Evolutionary conservation across 2,888 invertebrate species (phyloP).

Genomic region (Steinernema carpocapsae): DNA sequence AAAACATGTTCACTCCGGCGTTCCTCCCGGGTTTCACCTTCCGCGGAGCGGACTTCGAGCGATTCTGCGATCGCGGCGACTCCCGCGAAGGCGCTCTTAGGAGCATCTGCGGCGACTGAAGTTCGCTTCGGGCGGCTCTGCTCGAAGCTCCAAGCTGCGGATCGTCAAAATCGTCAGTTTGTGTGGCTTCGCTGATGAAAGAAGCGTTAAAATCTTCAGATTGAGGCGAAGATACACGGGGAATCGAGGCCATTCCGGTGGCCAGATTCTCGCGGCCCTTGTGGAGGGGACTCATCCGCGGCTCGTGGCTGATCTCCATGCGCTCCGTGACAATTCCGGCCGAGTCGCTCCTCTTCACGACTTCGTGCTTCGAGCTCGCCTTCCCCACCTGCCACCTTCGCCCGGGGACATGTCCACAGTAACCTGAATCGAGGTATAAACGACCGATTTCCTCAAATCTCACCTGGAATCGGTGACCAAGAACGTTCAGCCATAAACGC

Average conservation of each 20-base stretch:
- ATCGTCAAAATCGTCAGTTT: neutral
- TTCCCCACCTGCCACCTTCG: constrained; percentile 42
- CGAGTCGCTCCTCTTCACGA: neutral
- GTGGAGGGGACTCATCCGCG: too few relatives aligned
- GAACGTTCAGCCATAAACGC: constrained; percentile 5
- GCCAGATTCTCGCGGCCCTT: neutral
- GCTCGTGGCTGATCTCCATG: constrained; percentile 7
- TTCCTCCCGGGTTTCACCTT: neutral
- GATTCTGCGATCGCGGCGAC: neutral
- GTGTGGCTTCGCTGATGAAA: constrained; percentile 20
- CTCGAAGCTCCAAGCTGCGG: neutral
- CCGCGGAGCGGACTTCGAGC: constrained; percentile 14
- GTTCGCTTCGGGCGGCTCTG: too few relatives aligned
- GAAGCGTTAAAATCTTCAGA: constrained; percentile 26
- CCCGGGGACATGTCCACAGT: constrained; percentile 45
- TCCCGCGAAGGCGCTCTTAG: too few relatives aligned
- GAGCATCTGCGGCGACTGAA: too few relatives aligned
- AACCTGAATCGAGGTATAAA: constrained; percentile 38
- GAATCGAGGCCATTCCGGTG: neutral
- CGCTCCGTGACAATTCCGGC: neutral
- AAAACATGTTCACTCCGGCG: constrained; percentile 32
- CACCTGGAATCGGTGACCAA: constrained; percentile 28
- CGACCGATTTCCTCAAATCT: neutral
- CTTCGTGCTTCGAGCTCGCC: neutral
- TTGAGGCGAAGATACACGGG: neutral